phyloP scores from a whole-genome alignment of 2,113 vertebrate genomes.

The Centropristis striata region DNA sequence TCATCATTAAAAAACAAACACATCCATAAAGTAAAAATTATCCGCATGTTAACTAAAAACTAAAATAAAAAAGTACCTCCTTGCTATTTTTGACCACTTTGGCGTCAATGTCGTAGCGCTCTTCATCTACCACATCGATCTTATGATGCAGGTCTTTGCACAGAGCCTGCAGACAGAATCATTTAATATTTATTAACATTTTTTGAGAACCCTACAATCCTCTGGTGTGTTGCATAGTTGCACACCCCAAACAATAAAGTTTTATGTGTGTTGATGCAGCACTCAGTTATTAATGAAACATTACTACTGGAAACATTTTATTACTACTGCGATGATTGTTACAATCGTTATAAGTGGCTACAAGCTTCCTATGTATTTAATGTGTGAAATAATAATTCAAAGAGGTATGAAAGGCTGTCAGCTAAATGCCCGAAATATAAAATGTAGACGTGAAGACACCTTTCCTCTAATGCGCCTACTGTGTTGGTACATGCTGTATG shows the following conservation, averaged over 20 bases:
- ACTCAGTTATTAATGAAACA: background rate
- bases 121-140: conserved; percentile 80
- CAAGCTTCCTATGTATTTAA: background rate
- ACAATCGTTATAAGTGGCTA: background rate
- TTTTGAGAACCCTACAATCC: background rate
- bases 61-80: conserved; percentile 69
- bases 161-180: conserved; percentile 64
- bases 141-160: conserved; percentile 81
- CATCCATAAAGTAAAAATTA: background rate
- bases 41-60: too few relatives aligned
- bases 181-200: background rate
- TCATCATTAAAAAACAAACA: background rate
- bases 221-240: background rate
- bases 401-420: background rate
- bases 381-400: background rate
- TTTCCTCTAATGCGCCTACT: background rate
- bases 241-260: background rate
- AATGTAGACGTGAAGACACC: background rate
- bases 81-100: conserved; percentile 79
- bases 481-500: conserved; percentile 14
- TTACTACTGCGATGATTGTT: background rate
- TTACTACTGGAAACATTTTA: background rate
- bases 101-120: conserved; percentile 76
- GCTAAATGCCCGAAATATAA: background rate
- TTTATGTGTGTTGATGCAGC: background rate